Base-by-base conservation (phyloP, 2,888 invertebrate genomes). In the Deilephila elpenor region DNA sequence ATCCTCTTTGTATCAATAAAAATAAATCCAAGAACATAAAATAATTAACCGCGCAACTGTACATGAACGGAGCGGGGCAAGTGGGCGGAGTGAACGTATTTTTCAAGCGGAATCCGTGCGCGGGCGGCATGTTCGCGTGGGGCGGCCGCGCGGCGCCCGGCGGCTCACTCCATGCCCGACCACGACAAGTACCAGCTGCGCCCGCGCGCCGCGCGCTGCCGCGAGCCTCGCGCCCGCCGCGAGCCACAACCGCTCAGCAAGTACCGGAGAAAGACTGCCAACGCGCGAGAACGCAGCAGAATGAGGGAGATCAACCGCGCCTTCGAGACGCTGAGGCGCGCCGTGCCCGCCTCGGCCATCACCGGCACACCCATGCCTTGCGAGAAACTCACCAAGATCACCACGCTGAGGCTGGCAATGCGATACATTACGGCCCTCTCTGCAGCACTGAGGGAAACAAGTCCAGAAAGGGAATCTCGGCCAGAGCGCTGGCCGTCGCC, bases 291-390 rank as follows among this genome's bases (percentile, higher is more conserved):
- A 85, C 91, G 98, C 53, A 97, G 96, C 79, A 95, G 98, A 74
- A 98, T 98, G 98, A 95, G 97, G 71, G 98, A 98, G 88, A 98
- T 98, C 81, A 98, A 98, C 92, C 95, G 96, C 75, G 98, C 98
- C 0, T 98, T 98, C 90, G 98, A 98, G 86, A 96, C 96, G 1
- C 94, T 98, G 11, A 95, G 98, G 34, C 95, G 96, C 20, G 97
- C 97, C 34, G 97, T 98, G 17, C 98, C 98, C 8, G 93, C 94
- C 0, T 88, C 95, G 19, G 95, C 95, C 75, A 91, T 93, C 82
- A 95, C 95, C 7, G 95, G 95, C 71, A 86, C 90, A 0, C 91
- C 93, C 0, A 89, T 93, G 3, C 92, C 97, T 60, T 96, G 96
- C 87, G 97, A 98, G 87, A 98, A 98, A 89, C 93, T 98, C 78